Conservation (phyloP, 2,113 vertebrate genomes). For the Holacanthus passer region DNA sequence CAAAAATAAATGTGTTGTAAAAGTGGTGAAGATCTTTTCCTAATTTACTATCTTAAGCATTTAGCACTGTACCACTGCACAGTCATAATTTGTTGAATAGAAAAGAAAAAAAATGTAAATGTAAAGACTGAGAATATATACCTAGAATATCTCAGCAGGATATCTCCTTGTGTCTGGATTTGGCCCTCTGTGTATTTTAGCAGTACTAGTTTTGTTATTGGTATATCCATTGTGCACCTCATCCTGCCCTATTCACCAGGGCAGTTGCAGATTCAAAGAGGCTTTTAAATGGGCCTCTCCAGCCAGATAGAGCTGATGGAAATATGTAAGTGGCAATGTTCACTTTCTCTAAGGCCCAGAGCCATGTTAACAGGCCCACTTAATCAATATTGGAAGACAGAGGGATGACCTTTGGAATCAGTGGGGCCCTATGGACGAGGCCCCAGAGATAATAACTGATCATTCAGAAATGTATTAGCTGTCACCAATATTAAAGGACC, state of each 20-base stretch:
- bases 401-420: constrained; percentile 83
- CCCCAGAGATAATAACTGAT: constrained; percentile 84
- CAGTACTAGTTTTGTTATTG: constrained; percentile 59
- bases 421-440: constrained; percentile 78
- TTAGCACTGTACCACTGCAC: too few species aligned
- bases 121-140: neutral
- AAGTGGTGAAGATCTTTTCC: too few species aligned
- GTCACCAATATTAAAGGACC: constrained; percentile 81
- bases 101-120: neutral
- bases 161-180: neutral
- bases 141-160: constrained; percentile 17
- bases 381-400: constrained; percentile 81
- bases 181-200: constrained; percentile 46
- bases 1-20: too few species aligned
- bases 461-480: constrained; percentile 83
- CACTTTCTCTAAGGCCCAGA: constrained; percentile 72
- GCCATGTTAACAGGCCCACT: constrained; percentile 73
- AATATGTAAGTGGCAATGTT: constrained; percentile 71
- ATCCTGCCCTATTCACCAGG: constrained; percentile 59
- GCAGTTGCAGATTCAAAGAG: constrained; percentile 60
- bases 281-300: constrained; percentile 67
- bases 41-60: too few species aligned
- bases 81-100: too few species aligned
- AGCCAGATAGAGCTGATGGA: constrained; percentile 62
- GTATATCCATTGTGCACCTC: constrained; percentile 70